Base-by-base conservation (phyloP, 2,113 vertebrate species). In the Hystrix cristata region DNA sequence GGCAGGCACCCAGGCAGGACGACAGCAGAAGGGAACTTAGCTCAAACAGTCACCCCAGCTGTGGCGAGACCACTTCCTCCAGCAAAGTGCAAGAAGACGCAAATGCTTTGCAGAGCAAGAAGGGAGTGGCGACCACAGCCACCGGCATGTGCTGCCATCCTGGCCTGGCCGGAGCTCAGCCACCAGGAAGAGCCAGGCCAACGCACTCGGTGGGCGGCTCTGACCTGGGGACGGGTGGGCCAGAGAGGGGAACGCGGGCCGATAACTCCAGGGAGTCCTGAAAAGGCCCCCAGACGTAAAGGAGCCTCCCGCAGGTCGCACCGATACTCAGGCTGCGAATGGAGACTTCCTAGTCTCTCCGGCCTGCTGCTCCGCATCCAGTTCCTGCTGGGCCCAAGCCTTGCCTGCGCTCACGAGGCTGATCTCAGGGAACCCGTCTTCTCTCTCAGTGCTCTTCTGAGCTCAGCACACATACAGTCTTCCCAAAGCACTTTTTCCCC, bases 61-160 rank as follows among this genome's bases (percentile, higher is more conserved):
- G 97, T 82, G 98, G 96, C 90, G 81, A 98, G 97, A 96, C 96
- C 97, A 94, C 98, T 98, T 98, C 98, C 96, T 92, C 60, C 62
- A 92, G 60, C 87, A 84, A 82, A 95, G 18, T 27, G 11, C 67
- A 38, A 74, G 81, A 83, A 80, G 95, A 46, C 31, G 64, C 87
- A 78, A 74, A 43, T 0, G 85, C 86, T 98, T 83, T 89, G 95
- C 80, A 57, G 53, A 93, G 94, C 67, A 57, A 72, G 91, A 92
- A 95, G 85, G 18, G 88, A 64, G 51, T 76, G 31, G 90, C 64
- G 87, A 86, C 67, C 78, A 14, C 67, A 29, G 11, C 64, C 65
- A 64, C 76, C 0, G 2, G 46, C 31, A 15, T 23, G 82, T 21
- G 2, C 0, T 7, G 95, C 97, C 90, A 92, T 76, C 92, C 25